phyloP scores from a whole-genome alignment of 53 echinoderm and acorn worm genomes.

The Arbacia lixula region DNA sequence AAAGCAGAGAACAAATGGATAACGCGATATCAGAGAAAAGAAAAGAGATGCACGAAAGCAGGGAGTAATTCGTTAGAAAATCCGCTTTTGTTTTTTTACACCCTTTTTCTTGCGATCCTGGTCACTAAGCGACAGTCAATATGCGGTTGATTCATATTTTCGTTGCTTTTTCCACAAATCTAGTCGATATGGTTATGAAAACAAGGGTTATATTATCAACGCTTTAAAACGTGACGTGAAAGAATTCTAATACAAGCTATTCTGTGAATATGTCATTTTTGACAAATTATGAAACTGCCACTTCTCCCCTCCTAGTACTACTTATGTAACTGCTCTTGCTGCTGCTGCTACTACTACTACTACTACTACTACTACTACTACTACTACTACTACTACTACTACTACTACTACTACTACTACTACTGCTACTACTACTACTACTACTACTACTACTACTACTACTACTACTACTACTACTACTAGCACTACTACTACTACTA shows the following conservation, averaged over 20 bases:
- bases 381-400: neutral
- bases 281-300: no score
- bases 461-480: neutral
- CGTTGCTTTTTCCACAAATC: no score
- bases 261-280: no score
- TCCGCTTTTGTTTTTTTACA: neutral
- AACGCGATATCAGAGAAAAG: no score
- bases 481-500: neutral
- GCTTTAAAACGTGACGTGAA: no score
- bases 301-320: neutral
- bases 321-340: neutral
- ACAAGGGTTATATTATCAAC: no score
- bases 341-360: neutral
- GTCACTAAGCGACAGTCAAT: no score
- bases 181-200: no score
- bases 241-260: no score
- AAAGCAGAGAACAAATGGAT: neutral
- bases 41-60: slow-evolving; percentile 28
- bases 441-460: neutral
- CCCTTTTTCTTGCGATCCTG: no score
- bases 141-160: no score
- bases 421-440: neutral
- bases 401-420: neutral
- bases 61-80: slow-evolving; percentile 11
- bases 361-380: neutral